Base-by-base conservation (phyloP, 2,797 vertebrate genomes). In the Anabacerthia variegaticeps region DNA sequence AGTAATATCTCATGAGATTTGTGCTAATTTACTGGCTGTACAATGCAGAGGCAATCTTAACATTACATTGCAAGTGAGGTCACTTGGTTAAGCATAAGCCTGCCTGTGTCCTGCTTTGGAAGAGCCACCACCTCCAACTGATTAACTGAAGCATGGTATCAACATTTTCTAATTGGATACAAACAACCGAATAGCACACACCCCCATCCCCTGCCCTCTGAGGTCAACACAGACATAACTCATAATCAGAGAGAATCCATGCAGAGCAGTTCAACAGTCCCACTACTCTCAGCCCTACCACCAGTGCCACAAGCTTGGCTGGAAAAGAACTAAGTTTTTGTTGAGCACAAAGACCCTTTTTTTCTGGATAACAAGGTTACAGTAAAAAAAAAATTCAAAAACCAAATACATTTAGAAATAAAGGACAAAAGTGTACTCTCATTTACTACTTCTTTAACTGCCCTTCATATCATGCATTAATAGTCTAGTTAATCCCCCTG, bases 131-230 rank as follows among this genome's bases (percentile, higher is more conserved):
- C 15, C 5, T 3, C 2, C 30, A 66, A 17, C 24, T 17, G 34
- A 82, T 39, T 19, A 65, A 8, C 32, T n/a, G 36, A 88, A 49
- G 73, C 23, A 3, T 0, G 0, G 15, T 26, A 69, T 26, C n/a
- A 58, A 16, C 36, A 37, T 28, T 48, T 72, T 73, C 66, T 62
- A 61, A 44, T 1, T 13, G 56, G 19, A 88, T 18, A 30, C 66
- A 43, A 92, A 76, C 21, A 79, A 51, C 21, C 8, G 37, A 54
- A 28, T 5, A 78, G 34, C 10, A 58, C 55, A 48, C 18, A 41
- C 5, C 19, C 26, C n/a, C 32, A 19, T 3, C 4, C 10, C 20
- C 34, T 22, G 30, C 8, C 16, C 21, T 2, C 34, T 1, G 0
- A 46, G 24, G n/a, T 26, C 54, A 85, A 43, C 20, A n/a, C 30